Evolutionary conservation across 2,888 invertebrate genomes (phyloP).

Genomic region (Amiota mariae): DNA sequence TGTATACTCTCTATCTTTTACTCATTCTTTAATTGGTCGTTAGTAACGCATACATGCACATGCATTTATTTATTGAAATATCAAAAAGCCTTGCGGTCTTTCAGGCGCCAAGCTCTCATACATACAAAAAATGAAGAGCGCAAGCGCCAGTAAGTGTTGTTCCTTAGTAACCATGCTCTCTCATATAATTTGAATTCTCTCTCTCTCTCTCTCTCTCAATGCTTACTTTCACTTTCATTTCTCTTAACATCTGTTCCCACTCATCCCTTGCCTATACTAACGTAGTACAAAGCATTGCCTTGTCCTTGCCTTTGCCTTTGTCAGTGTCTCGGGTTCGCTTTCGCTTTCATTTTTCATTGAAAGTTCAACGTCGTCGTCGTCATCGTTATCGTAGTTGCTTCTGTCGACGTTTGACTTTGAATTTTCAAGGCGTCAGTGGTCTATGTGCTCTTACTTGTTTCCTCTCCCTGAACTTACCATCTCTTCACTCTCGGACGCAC

Average conservation of each 20-base stretch:
- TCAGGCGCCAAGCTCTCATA: conserved; percentile 23
- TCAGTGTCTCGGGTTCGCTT: background rate
- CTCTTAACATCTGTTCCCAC: background rate
- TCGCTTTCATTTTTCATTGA: conserved; percentile 58
- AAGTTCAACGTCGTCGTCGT: conserved; percentile 56
- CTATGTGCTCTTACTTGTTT: conserved; percentile 2
- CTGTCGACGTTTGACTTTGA: background rate
- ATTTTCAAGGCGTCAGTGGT: background rate
- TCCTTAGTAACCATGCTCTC: background rate
- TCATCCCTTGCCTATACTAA: background rate
- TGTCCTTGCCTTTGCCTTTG: conserved; percentile 57
- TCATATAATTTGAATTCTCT: background rate
- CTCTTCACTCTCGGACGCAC: background rate
- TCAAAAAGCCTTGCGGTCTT: conserved; percentile 32
- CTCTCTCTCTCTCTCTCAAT: background rate
- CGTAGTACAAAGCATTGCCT: conserved; percentile 44
- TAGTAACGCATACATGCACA: conserved; percentile 28
- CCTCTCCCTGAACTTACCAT: background rate
- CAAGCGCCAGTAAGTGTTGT: no score
- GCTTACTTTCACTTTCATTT: conserved; percentile 45
- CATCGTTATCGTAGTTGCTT: background rate
- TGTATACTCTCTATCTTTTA: conserved; percentile 29
- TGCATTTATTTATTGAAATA: conserved; percentile 47
- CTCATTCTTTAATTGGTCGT: conserved; percentile 13
- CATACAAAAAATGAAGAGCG: no score